A percentile compares a stretch with the other conserved stretches of the same genome.
Conservation (phyloP, 2,888 invertebrate species). For the Leptopilina syphax region DNA sequence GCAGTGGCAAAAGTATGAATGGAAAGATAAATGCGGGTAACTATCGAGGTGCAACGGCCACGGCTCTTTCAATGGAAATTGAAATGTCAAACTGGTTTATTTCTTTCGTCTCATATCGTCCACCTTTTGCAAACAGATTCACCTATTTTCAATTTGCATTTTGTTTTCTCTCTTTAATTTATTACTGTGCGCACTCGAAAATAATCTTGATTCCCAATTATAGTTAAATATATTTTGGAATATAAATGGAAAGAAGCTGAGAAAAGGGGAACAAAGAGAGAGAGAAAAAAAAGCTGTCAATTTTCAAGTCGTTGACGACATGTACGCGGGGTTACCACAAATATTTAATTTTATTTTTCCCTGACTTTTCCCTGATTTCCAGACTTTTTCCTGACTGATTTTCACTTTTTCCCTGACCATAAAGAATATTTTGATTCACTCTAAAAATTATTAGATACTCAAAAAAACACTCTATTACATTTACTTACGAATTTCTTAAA, state of each 20-base stretch:
- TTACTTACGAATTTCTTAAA: no score
- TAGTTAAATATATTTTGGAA: slow-evolving; percentile 44
- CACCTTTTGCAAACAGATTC: slow-evolving; percentile 43
- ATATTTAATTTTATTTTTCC: no score
- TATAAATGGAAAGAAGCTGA: slow-evolving; percentile 51
- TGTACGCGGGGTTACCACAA: no score
- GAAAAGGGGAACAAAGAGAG: slow-evolving; percentile 48
- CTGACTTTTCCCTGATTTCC: no score
- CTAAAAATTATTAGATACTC: no score
- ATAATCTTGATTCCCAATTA: no score
- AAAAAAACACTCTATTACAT: no score
- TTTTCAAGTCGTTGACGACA: slow-evolving; percentile 41
- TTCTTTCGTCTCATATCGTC: slow-evolving; percentile 47
- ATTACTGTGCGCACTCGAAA: no score
- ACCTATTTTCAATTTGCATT: slow-evolving; percentile 8
- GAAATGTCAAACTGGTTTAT: slow-evolving; percentile 60
- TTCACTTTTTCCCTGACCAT: no score
- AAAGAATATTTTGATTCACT: no score
- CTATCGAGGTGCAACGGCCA: slow-evolving; percentile 58
- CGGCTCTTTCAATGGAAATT: slow-evolving; percentile 56
- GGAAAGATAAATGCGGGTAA: slow-evolving; percentile 59
- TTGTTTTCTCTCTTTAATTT: no score
- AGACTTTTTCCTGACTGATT: no score
- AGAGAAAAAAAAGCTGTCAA: slow-evolving; percentile 42
- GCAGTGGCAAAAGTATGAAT: slow-evolving; percentile 56